Base-by-base conservation (phyloP, 2,888 invertebrate genomes). In the Eretmocerus hayati region DNA sequence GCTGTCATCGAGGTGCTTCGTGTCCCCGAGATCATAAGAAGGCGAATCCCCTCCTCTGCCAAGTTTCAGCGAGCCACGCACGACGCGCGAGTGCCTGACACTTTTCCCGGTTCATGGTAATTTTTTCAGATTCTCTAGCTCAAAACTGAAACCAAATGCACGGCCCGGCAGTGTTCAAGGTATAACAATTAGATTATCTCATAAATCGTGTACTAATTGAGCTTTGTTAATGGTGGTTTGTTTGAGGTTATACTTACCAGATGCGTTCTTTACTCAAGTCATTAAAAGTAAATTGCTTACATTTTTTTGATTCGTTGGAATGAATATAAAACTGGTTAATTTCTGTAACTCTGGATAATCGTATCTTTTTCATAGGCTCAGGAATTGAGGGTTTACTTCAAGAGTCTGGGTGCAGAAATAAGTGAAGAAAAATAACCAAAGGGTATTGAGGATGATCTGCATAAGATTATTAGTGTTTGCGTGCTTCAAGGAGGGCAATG, bases 391-490 rank as follows among this genome's bases (percentile, higher is more conserved):
- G 84, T 83, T 55, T 94, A 90, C 74, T 86, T 96, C 62, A 94
- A 93, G 72, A 83, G 85, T 58, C 77, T 93, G 43, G 95, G 94
- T n/a, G 94, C 93, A 20, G 91, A 92, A 74, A 92, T 95, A 59
- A 87, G 90, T 0, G 90, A 90, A 64, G 92, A 93, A 64, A 89
- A 90, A 64, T 89, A 89, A 1, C 81, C 85, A 2, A 89, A 89
- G 74, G 92, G 90, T 18, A 85, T 91, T 56, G 90, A 91, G 71
- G 91, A 91, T 78, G 93, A 95, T 75, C 76, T 95, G 59, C 88
- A 90, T 67, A 90, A 95, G 74, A 92, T 94, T 57, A 91, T 95
- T 61, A 90, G 89, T 46, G 93, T 92, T 8, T 93, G 92, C 67
- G 92, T 90, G 92, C 69, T 93, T 94, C 74, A 87, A 88, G 63